Evolutionary conservation across 2,797 vertebrate species (phyloP).

Genomic region (Xenentodon cancila): DNA sequence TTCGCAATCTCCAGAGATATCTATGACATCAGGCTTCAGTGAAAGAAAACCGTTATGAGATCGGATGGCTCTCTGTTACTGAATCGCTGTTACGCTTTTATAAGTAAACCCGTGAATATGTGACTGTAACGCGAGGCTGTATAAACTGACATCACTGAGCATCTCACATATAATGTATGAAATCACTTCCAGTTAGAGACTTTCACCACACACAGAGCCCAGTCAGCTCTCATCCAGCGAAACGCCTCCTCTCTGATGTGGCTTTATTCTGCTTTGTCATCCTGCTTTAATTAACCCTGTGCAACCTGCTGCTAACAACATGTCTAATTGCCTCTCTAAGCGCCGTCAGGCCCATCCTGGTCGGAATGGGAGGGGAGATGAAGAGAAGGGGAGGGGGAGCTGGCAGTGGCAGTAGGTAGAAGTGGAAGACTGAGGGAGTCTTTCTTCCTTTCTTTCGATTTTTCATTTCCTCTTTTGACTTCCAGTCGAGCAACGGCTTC

Average conservation of each 20-base stretch:
- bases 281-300: constrained; percentile 67
- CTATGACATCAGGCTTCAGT: no score
- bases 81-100: not conserved
- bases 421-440: constrained; percentile 64
- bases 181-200: constrained; percentile 56
- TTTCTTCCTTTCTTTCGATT: constrained; percentile 48
- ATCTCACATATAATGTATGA: constrained; percentile 66
- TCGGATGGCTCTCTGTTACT: no score
- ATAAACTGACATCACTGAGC: constrained; percentile 25
- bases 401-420: constrained; percentile 49
- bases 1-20: no score
- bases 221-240: constrained; percentile 15
- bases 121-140: constrained; percentile 19
- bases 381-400: constrained; percentile 42
- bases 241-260: constrained; percentile 35
- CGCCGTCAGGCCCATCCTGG: constrained; percentile 53
- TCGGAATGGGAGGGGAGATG: constrained; percentile 17
- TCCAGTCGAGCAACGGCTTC: constrained; percentile 38
- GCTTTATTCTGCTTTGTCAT: constrained; percentile 57
- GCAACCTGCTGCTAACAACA: constrained; percentile 44
- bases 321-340: constrained; percentile 54
- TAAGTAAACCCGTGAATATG: constrained; percentile 3
- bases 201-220: constrained; percentile 9
- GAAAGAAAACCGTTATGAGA: no score
- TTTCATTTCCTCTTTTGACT: constrained; percentile 57